Conservation (phyloP, 2,888 invertebrate genomes). For the Eupeodes latifasciatus region DNA sequence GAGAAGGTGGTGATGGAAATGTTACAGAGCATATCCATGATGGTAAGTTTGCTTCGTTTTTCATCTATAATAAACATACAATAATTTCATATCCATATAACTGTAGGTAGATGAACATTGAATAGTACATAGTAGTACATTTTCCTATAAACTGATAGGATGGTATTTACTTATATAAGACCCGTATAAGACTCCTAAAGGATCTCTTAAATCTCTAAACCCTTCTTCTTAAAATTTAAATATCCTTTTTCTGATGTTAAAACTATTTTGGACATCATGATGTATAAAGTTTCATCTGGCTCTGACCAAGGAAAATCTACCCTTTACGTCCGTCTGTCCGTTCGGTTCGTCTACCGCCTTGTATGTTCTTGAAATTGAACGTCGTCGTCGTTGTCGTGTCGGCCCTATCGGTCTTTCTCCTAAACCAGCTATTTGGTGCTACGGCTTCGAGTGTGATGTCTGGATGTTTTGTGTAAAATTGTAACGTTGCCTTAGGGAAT, state of each 20-base stretch:
- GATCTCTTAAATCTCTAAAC: conserved; percentile 12
- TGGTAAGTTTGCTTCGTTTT: conserved; percentile 79
- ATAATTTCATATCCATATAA: background rate
- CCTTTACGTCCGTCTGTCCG: background rate
- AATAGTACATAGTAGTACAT: background rate
- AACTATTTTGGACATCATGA: conserved; percentile 37
- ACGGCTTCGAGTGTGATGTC: background rate
- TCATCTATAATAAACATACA: background rate
- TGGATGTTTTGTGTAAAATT: conserved; percentile 66
- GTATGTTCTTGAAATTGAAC: background rate
- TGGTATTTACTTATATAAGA: too few relatives aligned
- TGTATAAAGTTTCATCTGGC: conserved; percentile 12
- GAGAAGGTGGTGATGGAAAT: conserved; percentile 84
- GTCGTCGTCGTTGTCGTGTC: background rate
- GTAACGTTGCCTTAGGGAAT: conserved; percentile 61
- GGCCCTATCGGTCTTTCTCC: background rate
- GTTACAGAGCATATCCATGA: conserved; percentile 83
- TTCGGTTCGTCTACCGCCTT: background rate
- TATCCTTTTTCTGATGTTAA: conserved; percentile 2
- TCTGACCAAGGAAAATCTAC: conserved; percentile 3
- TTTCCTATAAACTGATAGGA: too few relatives aligned
- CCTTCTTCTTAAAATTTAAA: conserved; percentile 37
- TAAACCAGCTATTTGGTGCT: too few relatives aligned
- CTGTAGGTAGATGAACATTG: background rate
- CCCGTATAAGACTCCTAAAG: background rate